These are phyloP conservation scores for Epizoanthus illoricatus DNA, from an alignment of 92 coral and sea anemone genomes.

Conservation along the genomic window DNA sequence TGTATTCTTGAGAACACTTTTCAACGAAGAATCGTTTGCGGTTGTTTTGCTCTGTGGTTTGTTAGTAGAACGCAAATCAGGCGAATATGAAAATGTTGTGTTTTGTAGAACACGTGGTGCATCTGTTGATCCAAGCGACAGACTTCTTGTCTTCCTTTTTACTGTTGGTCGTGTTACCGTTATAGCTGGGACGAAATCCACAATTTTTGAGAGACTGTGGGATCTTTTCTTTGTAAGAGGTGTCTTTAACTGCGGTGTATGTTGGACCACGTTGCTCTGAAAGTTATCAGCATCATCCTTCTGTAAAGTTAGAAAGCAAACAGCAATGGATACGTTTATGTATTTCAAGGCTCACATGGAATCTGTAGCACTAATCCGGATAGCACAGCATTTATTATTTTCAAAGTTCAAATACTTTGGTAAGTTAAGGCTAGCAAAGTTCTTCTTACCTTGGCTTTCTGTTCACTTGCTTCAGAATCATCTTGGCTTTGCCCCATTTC, in stretches of 20 bases:
- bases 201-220: background rate
- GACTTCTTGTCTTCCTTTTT: background rate
- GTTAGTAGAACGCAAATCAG: background rate
- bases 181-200: background rate
- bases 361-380: no score
- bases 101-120: background rate
- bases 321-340: background rate
- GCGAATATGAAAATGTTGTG: background rate
- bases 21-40: background rate
- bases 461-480: background rate
- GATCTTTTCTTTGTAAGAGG: background rate
- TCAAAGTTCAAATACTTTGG: no score
- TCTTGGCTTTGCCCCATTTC: no score
- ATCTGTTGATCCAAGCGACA: background rate
- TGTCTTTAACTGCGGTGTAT: background rate
- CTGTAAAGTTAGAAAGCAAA: background rate
- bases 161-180: conserved; percentile 2
- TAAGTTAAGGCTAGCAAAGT: no score
- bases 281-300: background rate
- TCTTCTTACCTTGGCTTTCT: background rate
- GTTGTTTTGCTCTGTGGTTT: background rate
- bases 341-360: no score
- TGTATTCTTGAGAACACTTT: background rate
- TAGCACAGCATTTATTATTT: no score
- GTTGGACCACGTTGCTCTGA: background rate